Evolutionary conservation across 2,113 vertebrate species (phyloP).

Genomic region (Phalacrocorax brasilianus): DNA sequence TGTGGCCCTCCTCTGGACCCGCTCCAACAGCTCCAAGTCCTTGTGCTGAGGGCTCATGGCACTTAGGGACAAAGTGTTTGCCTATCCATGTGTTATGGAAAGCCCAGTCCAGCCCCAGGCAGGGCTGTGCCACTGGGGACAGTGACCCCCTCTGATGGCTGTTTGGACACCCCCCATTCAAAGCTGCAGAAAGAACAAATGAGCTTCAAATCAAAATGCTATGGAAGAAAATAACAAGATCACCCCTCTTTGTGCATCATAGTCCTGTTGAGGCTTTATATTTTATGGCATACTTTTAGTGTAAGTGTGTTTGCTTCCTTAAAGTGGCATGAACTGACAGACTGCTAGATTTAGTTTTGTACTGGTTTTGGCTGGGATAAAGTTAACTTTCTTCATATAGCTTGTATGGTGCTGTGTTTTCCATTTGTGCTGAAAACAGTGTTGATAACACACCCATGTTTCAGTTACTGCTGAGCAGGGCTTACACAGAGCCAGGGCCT

Average conservation of each 20-base stretch:
- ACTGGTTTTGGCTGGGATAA: not conserved
- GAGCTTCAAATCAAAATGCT: not conserved
- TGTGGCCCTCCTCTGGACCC: no score
- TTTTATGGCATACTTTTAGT: not conserved
- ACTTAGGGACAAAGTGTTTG: rapidly evolving
- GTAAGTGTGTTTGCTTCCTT: not conserved
- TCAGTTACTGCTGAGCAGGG: not conserved
- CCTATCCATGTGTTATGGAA: not conserved
- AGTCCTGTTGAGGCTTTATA: not conserved
- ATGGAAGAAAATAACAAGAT: not conserved
- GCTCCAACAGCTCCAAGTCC: no score
- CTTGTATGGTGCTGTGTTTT: not conserved
- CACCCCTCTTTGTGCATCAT: not conserved
- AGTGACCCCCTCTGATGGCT: not conserved
- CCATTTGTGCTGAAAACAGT: not conserved
- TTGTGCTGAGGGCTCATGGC: no score
- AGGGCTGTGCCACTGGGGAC: not conserved
- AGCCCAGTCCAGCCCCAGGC: not conserved
- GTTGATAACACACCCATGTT: not conserved
- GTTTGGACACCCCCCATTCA: not conserved
- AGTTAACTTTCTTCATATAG: not conserved
- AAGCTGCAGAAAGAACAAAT: not conserved
- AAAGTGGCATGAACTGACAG: not conserved
- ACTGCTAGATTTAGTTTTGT: not conserved
- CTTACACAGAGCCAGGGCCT: not conserved